Conservation (phyloP, 2,797 vertebrate species). For the Kryptolebias ocellatus region DNA sequence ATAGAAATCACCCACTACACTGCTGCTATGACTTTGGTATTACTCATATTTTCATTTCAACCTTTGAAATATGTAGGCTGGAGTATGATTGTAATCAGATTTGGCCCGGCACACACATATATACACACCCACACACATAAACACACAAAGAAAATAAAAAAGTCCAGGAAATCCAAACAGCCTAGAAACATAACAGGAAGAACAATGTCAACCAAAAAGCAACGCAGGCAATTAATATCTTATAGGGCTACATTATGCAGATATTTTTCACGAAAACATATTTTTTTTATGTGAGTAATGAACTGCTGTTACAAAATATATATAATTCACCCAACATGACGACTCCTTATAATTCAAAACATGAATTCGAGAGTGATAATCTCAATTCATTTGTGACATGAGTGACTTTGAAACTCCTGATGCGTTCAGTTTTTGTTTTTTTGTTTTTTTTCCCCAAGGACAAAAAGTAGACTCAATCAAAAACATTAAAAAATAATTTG, state of each 20-base stretch:
- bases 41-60: slow-evolving; percentile 44
- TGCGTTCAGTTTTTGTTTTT: neutral
- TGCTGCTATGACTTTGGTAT: slow-evolving; percentile 24
- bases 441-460: too few relatives aligned
- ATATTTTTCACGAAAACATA: slow-evolving; percentile 2
- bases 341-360: slow-evolving; percentile 4
- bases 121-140: slow-evolving; percentile 17
- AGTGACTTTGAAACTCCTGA: too few relatives aligned
- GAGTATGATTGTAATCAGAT: slow-evolving; percentile 51
- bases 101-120: slow-evolving; percentile 33
- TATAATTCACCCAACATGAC: neutral
- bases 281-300: slow-evolving; percentile 23
- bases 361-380: neutral
- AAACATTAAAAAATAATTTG: too few relatives aligned
- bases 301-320: neutral
- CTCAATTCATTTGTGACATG: neutral
- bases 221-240: slow-evolving; percentile 12
- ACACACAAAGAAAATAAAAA: slow-evolving; percentile 5
- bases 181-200: slow-evolving; percentile 47
- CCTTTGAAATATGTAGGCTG: slow-evolving; percentile 26
- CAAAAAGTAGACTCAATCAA: too few relatives aligned
- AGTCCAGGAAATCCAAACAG: slow-evolving; percentile 70
- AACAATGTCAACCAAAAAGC: slow-evolving; percentile 47
- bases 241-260: slow-evolving; percentile 5
- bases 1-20: slow-evolving; percentile 12